Evolutionary conservation across 2,888 invertebrate genomes (phyloP), one percentile per base, ranked within the genome.

Genomic region (Limnephilus lunatus): DNA sequence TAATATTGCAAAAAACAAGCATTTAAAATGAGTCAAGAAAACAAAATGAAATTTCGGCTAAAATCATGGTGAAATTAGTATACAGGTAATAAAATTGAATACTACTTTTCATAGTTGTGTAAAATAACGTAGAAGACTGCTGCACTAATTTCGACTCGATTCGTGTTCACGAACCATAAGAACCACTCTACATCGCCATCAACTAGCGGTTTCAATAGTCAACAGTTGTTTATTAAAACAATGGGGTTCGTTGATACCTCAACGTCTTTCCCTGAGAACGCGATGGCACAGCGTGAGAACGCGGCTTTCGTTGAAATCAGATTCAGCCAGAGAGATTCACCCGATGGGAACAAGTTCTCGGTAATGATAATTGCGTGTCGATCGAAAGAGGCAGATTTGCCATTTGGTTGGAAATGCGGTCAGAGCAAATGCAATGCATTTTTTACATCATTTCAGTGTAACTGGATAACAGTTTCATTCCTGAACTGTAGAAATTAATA

Each of bases 261-360:
- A 68, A 68, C 15, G 68, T 48, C 30, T 31, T 53, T 31, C 88
- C 80, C 31, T 89, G 88, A 44, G 88, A 89, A 89, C 31, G 80
- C 88, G 68, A 39, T 39, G 80, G 88, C 88, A 80, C 80, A 81
- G 30, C 88, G 88, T 89, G 88, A 89, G 88, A 89, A 89, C 68
- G n/a, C 32, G 68, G 68, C n/a, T 68, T 68, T 68, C 68, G n/a
- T 68, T 68, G 9, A 68, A 68, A n/a, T 68, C 68, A 68, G 25
- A 68, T n/a, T 68, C 68, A 25, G 25, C 25, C 68, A 7, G 68
- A n/a, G 68, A 68, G 68, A 68, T 25, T 68, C 68, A n/a, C 68
- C 25, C 9, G 68, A 68, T 68, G 68, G 25, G 68, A 68, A 68
- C 68, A 25, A 68, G 68, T 68, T 68, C 68, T 25, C 2, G 25